Conservation (phyloP, 2,113 vertebrate genomes). For the Diadophis punctatus region DNA sequence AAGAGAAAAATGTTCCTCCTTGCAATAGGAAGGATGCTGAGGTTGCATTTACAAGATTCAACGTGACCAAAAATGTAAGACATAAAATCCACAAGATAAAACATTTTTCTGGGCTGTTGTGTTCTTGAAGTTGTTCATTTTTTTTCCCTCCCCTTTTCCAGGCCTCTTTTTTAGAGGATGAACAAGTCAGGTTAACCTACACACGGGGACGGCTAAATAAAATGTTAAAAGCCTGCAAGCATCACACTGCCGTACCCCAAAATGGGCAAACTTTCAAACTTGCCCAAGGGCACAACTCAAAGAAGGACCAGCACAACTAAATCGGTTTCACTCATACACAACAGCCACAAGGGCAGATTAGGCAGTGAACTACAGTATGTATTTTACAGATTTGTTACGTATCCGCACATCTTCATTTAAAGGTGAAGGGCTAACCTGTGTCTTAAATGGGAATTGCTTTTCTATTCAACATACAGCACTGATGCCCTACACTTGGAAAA, state of each 20-base stretch:
- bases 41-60: background rate
- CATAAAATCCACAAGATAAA: background rate
- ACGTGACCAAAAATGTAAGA: background rate
- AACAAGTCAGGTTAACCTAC: background rate
- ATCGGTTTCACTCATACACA: background rate
- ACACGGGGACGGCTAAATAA: too few relatives aligned
- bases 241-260: background rate
- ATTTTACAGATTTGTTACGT: too few relatives aligned
- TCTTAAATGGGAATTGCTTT: slow-evolving; percentile 13
- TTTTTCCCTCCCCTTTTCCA: background rate
- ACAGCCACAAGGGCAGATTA: background rate
- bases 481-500: background rate
- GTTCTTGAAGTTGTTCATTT: background rate
- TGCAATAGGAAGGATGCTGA: background rate
- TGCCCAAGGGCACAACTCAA: background rate
- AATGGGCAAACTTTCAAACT: background rate
- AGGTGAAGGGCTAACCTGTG: background rate
- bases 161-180: background rate
- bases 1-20: background rate
- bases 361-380: background rate
- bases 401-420: background rate
- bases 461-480: slow-evolving; percentile 5
- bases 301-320: background rate
- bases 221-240: background rate
- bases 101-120: background rate